phyloP scores from a whole-genome alignment of 2,797 vertebrate species.

The Argentina silus region DNA sequence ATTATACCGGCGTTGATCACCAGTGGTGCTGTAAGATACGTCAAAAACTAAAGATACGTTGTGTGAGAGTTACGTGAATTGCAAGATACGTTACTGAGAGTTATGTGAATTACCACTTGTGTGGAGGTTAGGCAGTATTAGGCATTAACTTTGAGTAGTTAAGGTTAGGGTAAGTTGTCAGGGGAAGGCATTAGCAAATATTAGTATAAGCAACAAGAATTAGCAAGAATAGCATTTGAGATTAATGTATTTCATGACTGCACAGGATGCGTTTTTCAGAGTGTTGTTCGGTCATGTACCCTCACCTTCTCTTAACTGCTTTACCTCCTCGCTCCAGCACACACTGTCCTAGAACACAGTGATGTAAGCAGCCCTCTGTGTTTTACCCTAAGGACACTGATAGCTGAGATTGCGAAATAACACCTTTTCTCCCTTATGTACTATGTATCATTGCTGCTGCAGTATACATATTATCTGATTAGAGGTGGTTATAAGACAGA shows the following conservation, averaged over 20 bases:
- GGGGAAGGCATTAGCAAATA: too few relatives aligned
- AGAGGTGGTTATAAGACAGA: not conserved
- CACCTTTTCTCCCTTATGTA: not conserved
- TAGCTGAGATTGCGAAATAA: not conserved
- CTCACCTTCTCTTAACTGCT: not conserved
- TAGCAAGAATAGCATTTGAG: not conserved
- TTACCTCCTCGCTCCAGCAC: not conserved
- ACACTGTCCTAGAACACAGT: not conserved
- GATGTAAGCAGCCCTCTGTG: not conserved
- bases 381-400: not conserved
- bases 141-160: too few relatives aligned
- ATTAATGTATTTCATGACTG: not conserved
- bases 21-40: too few relatives aligned
- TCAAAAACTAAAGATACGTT: too few relatives aligned
- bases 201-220: too few relatives aligned
- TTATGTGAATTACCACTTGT: too few relatives aligned
- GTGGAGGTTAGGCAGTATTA: too few relatives aligned
- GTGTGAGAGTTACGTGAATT: too few relatives aligned
- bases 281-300: not conserved
- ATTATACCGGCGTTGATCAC: too few relatives aligned
- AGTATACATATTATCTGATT: not conserved
- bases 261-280: not conserved
- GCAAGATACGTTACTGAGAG: too few relatives aligned
- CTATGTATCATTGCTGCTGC: not conserved
- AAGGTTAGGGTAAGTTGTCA: too few relatives aligned